phyloP scores from a whole-genome alignment of 2,888 invertebrate species.

The Pristionchus exspectatus region DNA sequence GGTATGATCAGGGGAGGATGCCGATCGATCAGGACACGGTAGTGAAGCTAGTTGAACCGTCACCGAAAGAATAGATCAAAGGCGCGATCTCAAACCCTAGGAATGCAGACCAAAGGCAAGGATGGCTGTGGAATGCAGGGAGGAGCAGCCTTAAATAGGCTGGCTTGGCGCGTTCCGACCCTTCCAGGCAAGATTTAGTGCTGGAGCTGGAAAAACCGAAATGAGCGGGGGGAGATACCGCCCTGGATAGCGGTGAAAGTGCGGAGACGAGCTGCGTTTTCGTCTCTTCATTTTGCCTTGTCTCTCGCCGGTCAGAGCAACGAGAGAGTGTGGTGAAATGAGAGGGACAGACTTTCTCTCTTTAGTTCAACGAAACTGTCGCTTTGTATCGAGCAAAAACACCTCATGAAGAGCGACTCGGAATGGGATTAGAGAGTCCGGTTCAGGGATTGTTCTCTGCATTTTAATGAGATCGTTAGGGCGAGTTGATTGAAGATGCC shows the following conservation, averaged over 20 bases:
- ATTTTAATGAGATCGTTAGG: neutral
- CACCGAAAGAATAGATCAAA: too few relatives aligned
- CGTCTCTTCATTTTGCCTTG: too few relatives aligned
- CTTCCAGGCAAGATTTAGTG: constrained; percentile 23
- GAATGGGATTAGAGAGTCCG: constrained; percentile 42
- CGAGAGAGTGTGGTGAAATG: too few relatives aligned
- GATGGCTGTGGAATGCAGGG: constrained; percentile 14
- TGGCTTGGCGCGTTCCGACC: neutral
- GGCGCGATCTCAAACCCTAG: neutral
- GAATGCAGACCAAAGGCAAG: neutral
- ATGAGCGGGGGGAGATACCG: constrained; percentile 6
- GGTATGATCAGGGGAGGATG: too few relatives aligned
- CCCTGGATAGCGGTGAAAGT: neutral
- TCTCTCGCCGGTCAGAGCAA: too few relatives aligned
- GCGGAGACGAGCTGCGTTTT: neutral
- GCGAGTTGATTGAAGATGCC: neutral
- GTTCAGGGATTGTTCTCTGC: constrained; percentile 5
- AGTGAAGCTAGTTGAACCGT: too few relatives aligned
- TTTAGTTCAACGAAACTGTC: constrained; percentile 19
- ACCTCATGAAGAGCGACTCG: neutral
- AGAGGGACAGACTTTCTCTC: neutral
- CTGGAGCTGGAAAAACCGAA: neutral
- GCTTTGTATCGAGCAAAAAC: constrained; percentile 28
- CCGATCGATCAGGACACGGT: too few relatives aligned
- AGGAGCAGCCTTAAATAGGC: neutral